Conservation (phyloP, 2,113 vertebrate genomes). For the Pachyramphus minor region DNA sequence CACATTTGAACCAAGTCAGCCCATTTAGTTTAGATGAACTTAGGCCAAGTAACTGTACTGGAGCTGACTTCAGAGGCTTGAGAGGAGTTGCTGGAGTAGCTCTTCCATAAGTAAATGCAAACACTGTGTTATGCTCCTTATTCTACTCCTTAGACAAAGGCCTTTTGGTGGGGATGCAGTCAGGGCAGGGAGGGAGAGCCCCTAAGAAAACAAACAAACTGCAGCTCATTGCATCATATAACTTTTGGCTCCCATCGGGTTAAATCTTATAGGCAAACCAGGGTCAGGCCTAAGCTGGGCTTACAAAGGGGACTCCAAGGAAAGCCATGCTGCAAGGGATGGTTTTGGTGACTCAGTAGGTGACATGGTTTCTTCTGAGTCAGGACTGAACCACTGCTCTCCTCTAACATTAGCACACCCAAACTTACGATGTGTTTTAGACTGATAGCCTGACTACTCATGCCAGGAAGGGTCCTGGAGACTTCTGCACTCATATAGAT, state of each 20-base stretch:
- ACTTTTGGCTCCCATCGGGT: neutral
- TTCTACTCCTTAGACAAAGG: neutral
- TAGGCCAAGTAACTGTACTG: conserved; percentile 40
- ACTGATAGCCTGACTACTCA: neutral
- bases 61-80: conserved; percentile 34
- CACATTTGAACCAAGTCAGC: conserved; percentile 20
- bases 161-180: neutral
- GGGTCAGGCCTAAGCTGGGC: neutral
- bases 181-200: neutral
- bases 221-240: neutral
- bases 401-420: fast-evolving
- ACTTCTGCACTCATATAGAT: neutral
- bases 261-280: neutral
- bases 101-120: conserved; percentile 13
- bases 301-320: neutral
- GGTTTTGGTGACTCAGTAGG: conserved; percentile 4
- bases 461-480: neutral
- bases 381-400: neutral
- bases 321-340: neutral
- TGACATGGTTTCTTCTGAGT: neutral
- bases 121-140: neutral
- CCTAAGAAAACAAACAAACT: neutral
- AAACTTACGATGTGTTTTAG: neutral
- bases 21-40: conserved; percentile 36
- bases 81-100: conserved; percentile 5